Evolutionary conservation across 2,888 invertebrate genomes (phyloP).

Genomic region (Rhingia campestris): DNA sequence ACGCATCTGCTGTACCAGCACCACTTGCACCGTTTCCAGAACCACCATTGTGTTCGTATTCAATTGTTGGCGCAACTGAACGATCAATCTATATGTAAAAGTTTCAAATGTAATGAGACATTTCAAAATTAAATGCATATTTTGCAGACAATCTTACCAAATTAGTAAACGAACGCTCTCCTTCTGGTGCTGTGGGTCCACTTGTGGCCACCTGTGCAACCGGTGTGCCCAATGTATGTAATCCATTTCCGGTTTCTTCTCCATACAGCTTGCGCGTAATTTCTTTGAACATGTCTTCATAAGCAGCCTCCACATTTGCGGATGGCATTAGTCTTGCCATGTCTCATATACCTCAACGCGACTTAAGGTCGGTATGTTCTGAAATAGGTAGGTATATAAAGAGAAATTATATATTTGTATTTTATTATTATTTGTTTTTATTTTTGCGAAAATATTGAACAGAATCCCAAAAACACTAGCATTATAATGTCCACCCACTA

Average conservation of each 20-base stretch:
- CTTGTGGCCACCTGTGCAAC: conserved; percentile 83
- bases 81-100: conserved; percentile 80
- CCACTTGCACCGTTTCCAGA: conserved; percentile 49
- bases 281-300: conserved; percentile 88
- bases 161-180: conserved; percentile 83
- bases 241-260: conserved; percentile 86
- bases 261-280: conserved; percentile 95
- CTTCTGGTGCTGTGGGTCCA: conserved; percentile 83
- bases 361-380: conserved; percentile 79
- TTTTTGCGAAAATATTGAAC: background rate
- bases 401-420: background rate
- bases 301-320: conserved; percentile 83
- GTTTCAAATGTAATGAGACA: background rate
- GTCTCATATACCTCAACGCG: conserved; percentile 77
- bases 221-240: conserved; percentile 83
- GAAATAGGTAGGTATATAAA: conserved; percentile 61
- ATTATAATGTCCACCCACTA: too few relatives aligned
- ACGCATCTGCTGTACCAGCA: conserved; percentile 75
- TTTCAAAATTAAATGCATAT: background rate
- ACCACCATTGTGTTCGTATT: conserved; percentile 80
- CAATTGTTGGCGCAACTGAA: conserved; percentile 82
- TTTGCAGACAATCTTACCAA: conserved; percentile 79
- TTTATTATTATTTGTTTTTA: background rate
- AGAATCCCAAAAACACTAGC: background rate
- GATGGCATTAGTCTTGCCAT: conserved; percentile 83